Evolutionary conservation across 2,888 invertebrate genomes (phyloP).

Genomic region (Sabatieria punctata): DNA sequence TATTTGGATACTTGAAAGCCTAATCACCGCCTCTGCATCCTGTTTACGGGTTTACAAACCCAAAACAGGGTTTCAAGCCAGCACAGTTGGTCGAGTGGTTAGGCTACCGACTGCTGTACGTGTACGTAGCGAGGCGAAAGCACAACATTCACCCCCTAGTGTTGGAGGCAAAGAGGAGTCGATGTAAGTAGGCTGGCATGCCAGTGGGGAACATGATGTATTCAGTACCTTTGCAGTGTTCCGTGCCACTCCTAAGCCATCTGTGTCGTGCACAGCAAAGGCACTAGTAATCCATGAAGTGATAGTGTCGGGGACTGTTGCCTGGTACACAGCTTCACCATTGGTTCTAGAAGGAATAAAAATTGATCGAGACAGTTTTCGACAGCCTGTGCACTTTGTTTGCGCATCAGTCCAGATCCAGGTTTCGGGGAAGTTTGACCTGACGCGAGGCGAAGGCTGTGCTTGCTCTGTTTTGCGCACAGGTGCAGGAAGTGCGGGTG

Average conservation of each 20-base stretch:
- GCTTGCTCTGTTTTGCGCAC: too few species aligned
- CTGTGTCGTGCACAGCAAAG: conserved; percentile 53
- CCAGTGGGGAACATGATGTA: not conserved
- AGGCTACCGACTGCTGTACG: too few species aligned
- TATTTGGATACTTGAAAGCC: too few species aligned
- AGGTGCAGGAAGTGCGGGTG: too few species aligned
- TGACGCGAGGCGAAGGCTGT: not conserved
- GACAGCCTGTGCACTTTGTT: too few species aligned
- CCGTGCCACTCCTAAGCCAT: conserved; percentile 58
- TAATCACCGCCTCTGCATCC: too few species aligned
- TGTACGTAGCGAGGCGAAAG: too few species aligned
- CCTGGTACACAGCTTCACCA: conserved; percentile 40
- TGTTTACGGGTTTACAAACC: too few species aligned
- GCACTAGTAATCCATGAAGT: conserved; percentile 76
- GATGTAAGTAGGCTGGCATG: not conserved
- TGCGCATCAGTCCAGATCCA: conserved; percentile 16
- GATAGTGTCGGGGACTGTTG: conserved; percentile 59
- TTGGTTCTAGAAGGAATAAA: conserved; percentile 31
- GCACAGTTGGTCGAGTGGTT: too few species aligned
- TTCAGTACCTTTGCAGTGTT: conserved; percentile 17
- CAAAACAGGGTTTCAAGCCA: too few species aligned
- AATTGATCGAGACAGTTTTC: not conserved
- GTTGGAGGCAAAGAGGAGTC: too few species aligned
- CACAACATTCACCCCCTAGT: too few species aligned
- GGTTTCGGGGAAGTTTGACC: conserved; percentile 14